A percentile compares a stretch with the other conserved stretches of the same genome.
Conservation (phyloP, 2,113 vertebrate species). For the Austrofundulus limnaeus region DNA sequence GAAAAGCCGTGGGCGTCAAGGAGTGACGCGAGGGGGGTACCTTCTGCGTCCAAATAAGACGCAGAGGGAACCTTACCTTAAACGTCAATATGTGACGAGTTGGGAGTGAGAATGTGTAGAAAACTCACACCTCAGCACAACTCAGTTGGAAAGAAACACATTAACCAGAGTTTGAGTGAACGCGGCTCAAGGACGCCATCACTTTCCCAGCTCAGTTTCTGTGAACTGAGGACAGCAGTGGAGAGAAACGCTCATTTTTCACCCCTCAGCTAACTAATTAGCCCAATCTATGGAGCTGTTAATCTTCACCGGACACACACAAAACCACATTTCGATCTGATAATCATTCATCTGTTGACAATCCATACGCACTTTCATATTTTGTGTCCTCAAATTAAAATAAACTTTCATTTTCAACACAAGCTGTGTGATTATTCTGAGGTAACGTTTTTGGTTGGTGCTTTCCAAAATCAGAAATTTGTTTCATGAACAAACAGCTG, state of each 20-base stretch:
- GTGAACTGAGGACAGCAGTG: neutral
- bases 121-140: conserved; percentile 1
- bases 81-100: too few species aligned
- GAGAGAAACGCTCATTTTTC: conserved; percentile 1
- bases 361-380: neutral
- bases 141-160: conserved; percentile 2
- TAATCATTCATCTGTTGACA: neutral
- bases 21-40: too few species aligned
- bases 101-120: too few species aligned
- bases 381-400: neutral
- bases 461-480: too few species aligned
- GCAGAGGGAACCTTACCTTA: too few species aligned
- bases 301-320: conserved; percentile 1
- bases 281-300: neutral
- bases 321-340: conserved; percentile 1
- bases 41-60: too few species aligned
- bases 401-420: neutral
- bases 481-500: too few species aligned
- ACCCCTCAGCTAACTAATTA: conserved; percentile 2
- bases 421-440: neutral
- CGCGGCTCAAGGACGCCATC: neutral
- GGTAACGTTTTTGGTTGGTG: neutral
- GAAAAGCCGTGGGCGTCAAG: too few species aligned
- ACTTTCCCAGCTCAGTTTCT: neutral
- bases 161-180: conserved; percentile 5